Evolutionary conservation across 2,797 vertebrate genomes (phyloP).

Genomic region (Chelmon rostratus): DNA sequence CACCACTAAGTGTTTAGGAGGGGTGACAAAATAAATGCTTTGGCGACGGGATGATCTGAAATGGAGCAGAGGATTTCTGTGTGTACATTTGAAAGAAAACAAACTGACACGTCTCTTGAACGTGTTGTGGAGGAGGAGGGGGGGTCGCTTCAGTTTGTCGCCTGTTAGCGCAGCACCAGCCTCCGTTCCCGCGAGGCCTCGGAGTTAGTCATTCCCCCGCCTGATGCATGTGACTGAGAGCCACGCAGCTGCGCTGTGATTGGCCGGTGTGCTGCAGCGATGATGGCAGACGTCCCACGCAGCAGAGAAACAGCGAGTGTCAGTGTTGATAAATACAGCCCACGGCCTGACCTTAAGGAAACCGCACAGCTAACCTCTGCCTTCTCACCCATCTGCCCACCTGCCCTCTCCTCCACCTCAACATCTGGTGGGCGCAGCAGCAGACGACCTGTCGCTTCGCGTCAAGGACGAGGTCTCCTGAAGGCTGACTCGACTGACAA

Average conservation of each 20-base stretch:
- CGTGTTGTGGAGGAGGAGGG: background rate
- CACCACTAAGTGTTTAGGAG: constrained; percentile 14
- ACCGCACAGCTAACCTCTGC: constrained; percentile 34
- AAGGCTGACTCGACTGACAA: constrained; percentile 11
- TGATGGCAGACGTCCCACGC: constrained; percentile 55
- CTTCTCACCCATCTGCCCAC: constrained; percentile 48
- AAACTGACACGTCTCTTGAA: constrained; percentile 22
- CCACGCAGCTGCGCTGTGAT: constrained; percentile 47
- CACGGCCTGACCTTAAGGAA: constrained; percentile 64
- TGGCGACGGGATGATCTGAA: constrained; percentile 5
- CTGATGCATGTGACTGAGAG: constrained; percentile 32
- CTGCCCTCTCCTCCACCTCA: constrained; percentile 38
- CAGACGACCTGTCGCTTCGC: constrained; percentile 14
- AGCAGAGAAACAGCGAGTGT: constrained; percentile 51
- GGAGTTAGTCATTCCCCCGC: constrained; percentile 35
- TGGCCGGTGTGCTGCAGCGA: constrained; percentile 24
- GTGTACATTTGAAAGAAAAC: constrained; percentile 12
- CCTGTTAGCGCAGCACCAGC: constrained; percentile 19
- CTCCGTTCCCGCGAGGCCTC: constrained; percentile 7
- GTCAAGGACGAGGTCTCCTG: constrained; percentile 40
- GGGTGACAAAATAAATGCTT: background rate
- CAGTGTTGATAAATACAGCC: constrained; percentile 66
- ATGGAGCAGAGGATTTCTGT: constrained; percentile 11
- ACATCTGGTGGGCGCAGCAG: constrained; percentile 57
- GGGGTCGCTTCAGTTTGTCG: background rate